Evolutionary conservation across 1,140 invertebrate genomes (phyloP).

Genomic region (Aradophagus sp.): DNA sequence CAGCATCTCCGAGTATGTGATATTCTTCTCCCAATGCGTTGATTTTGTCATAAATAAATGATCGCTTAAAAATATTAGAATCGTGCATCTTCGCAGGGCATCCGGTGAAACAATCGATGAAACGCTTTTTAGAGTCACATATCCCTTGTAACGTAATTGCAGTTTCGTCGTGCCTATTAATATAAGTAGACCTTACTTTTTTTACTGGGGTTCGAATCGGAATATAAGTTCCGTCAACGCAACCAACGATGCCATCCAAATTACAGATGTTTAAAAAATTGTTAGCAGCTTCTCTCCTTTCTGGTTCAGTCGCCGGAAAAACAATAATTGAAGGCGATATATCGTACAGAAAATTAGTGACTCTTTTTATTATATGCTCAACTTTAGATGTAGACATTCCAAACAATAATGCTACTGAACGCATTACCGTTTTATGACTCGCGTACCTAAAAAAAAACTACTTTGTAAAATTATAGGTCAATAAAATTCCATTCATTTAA

Average conservation of each 20-base stretch:
- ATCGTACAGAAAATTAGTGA: slow-evolving; percentile 27
- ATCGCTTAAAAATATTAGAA: slow-evolving; percentile 43
- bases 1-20: slow-evolving; percentile 56
- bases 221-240: slow-evolving; percentile 46
- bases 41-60: slow-evolving; percentile 12
- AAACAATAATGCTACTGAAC: slow-evolving; percentile 10
- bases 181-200: slow-evolving; percentile 54
- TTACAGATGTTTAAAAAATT: slow-evolving; percentile 28
- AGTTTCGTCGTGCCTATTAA: slow-evolving; percentile 46
- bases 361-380: slow-evolving; percentile 7
- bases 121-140: slow-evolving; percentile 47
- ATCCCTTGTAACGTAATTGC: slow-evolving; percentile 59
- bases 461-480: too few relatives aligned
- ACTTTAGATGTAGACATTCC: slow-evolving; percentile 2
- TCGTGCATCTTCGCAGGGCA: slow-evolving; percentile 61
- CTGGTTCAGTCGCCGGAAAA: slow-evolving; percentile 23
- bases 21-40: slow-evolving; percentile 1
- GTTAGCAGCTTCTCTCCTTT: slow-evolving; percentile 11
- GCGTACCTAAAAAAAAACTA: slow-evolving; percentile 2
- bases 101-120: slow-evolving; percentile 58
- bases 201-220: slow-evolving; percentile 44
- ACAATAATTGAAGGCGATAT: slow-evolving; percentile 14
- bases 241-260: slow-evolving; percentile 35
- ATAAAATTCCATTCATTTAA: too few relatives aligned
- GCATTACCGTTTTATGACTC: slow-evolving; percentile 8